These are phyloP conservation scores for Pteruthius melanotis DNA, from an alignment of 2,113 vertebrate genomes.

Conservation along the genomic window DNA sequence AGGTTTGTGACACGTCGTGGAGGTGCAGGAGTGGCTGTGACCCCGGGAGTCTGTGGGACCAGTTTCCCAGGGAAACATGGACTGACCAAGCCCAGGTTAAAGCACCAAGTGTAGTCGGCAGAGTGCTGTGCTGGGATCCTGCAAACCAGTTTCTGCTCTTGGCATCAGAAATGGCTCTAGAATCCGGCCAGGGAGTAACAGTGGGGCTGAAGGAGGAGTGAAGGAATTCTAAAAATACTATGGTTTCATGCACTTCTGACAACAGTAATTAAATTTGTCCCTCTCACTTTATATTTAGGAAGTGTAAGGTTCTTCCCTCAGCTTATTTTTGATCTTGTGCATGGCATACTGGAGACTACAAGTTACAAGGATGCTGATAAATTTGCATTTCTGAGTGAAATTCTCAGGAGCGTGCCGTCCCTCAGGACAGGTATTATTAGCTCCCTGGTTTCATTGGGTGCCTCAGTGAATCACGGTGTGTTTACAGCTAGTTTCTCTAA, in stretches of 20 bases:
- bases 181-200: background rate
- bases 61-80: background rate
- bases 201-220: background rate
- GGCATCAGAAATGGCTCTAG: background rate
- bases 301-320: background rate
- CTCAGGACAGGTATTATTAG: conserved; percentile 49
- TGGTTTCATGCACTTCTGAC: background rate
- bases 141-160: background rate
- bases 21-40: background rate
- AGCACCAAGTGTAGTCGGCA: fast-evolving
- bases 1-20: fast-evolving
- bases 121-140: background rate
- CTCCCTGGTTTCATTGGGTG: conserved; percentile 68
- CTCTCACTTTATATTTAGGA: background rate
- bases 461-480: conserved; percentile 50
- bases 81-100: background rate
- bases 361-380: background rate
- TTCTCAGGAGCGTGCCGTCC: background rate
- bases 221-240: background rate
- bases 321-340: background rate
- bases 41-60: background rate
- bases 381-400: conserved; percentile 15
- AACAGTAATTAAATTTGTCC: background rate
- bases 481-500: conserved; percentile 50
- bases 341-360: background rate